Percentiles rank a stretch among this genome's conserved stretches.
Conservation (phyloP, 2,888 invertebrate genomes). For the Acrobasis repandana region DNA sequence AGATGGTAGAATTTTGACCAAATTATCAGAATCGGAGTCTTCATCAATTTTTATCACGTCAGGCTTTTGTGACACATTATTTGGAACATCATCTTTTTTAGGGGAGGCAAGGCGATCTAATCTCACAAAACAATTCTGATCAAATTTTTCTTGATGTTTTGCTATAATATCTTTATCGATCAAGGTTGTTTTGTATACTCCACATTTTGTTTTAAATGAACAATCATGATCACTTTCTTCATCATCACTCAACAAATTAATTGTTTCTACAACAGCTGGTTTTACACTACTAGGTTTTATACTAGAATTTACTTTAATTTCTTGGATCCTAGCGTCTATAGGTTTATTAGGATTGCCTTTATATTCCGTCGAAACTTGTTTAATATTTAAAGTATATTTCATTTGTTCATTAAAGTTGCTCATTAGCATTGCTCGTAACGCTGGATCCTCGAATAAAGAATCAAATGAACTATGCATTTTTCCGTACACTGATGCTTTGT, state of each 20-base stretch:
- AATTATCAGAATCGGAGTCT: neutral
- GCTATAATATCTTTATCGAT: conserved; percentile 40
- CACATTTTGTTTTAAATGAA: conserved; percentile 57
- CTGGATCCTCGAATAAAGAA: conserved; percentile 54
- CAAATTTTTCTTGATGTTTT: conserved; percentile 56
- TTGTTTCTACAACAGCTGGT: conserved; percentile 49
- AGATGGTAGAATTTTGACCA: neutral
- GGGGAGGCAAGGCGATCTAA: conserved; percentile 38
- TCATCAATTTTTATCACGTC: conserved; percentile 10
- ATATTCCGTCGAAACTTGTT: conserved; percentile 43
- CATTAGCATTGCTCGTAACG: conserved; percentile 50
- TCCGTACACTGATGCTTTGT: conserved; percentile 63
- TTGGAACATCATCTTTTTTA: conserved; percentile 17
- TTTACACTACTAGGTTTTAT: conserved; percentile 24
- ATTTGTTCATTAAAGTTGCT: conserved; percentile 45
- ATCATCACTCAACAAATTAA: conserved; percentile 70
- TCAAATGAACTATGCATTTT: conserved; percentile 50
- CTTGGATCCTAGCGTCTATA: conserved; percentile 41
- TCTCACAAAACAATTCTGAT: conserved; percentile 52
- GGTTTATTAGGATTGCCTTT: conserved; percentile 36
- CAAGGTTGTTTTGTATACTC: conserved; percentile 46
- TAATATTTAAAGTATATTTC: conserved; percentile 58
- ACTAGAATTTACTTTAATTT: conserved; percentile 35
- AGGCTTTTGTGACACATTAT: neutral
- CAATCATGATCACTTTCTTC: conserved; percentile 47